Percentiles rank a stretch among this genome's conserved stretches.
Evolutionary conservation across 2,888 invertebrate species (phyloP).

Genomic region (Ophioninae sp.): DNA sequence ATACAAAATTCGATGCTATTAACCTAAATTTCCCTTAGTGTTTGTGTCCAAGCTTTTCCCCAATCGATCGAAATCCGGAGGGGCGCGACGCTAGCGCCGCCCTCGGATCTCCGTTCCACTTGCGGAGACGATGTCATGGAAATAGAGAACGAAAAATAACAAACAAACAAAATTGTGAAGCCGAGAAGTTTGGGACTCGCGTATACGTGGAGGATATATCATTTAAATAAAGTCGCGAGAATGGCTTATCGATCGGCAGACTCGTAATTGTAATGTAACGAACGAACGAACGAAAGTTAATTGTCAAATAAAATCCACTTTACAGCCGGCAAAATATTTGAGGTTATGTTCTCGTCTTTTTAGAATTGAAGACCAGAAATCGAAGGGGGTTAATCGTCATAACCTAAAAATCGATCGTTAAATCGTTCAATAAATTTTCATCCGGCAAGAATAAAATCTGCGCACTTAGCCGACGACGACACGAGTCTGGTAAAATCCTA

Average conservation of each 20-base stretch:
- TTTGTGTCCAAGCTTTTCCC: neutral
- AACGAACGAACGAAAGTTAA: slow-evolving; percentile 56
- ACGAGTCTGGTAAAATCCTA: neutral
- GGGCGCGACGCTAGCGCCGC: neutral
- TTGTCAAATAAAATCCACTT: slow-evolving; percentile 61
- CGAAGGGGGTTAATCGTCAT: no score
- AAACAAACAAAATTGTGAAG: slow-evolving; percentile 2
- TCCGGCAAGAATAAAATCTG: no score
- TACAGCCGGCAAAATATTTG: no score
- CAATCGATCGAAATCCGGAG: neutral
- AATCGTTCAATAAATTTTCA: no score
- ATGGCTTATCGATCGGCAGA: slow-evolving; percentile 47
- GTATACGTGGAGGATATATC: slow-evolving; percentile 18
- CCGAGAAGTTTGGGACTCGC: slow-evolving; percentile 6
- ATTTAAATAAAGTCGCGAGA: slow-evolving; percentile 27
- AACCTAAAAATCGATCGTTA: no score
- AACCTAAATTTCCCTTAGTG: neutral
- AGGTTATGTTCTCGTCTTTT: no score
- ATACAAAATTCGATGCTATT: slow-evolving; percentile 5
- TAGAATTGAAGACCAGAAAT: no score
- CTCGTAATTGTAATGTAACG: slow-evolving; percentile 66
- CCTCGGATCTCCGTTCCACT: neutral
- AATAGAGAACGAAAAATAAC: neutral
- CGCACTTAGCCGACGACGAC: neutral
- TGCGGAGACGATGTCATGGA: neutral